Conservation (phyloP, 2,888 invertebrate genomes). For the Aleiodes alternator region DNA sequence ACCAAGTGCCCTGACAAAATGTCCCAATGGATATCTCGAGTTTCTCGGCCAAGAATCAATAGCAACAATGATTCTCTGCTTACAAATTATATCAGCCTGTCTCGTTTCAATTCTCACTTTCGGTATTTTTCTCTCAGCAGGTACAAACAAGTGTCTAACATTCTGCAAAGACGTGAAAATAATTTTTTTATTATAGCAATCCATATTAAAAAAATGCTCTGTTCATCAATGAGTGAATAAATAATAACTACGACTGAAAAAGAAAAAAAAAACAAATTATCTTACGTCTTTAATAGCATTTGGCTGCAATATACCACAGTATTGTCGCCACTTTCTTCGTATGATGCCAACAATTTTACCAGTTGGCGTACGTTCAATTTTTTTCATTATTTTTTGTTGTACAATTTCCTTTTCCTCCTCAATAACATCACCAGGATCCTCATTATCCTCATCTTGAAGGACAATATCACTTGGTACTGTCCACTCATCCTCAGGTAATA, state of each 20-base stretch:
- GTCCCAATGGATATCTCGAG: constrained; percentile 95
- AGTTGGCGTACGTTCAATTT: constrained; percentile 77
- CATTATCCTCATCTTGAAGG: constrained; percentile 84
- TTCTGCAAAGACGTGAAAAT: constrained; percentile 64
- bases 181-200: constrained; percentile 44
- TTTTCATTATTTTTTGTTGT: constrained; percentile 62
- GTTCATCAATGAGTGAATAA: constrained; percentile 29
- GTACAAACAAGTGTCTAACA: constrained; percentile 90
- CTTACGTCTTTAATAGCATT: constrained; percentile 82
- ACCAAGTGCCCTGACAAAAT: constrained; percentile 95
- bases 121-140: constrained; percentile 95
- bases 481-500: constrained; percentile 94
- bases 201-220: constrained; percentile 36
- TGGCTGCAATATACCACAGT: constrained; percentile 95
- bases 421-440: constrained; percentile 82
- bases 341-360: constrained; percentile 95
- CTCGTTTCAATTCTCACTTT: constrained; percentile 97
- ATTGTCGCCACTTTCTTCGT: constrained; percentile 96
- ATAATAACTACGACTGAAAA: constrained; percentile 28
- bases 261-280: constrained; percentile 21
- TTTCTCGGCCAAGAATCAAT: constrained; percentile 97
- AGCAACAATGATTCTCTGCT: constrained; percentile 94
- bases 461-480: constrained; percentile 91
- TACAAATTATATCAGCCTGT: constrained; percentile 87
- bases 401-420: constrained; percentile 78